These are phyloP conservation scores for Lepeophtheirus salmonis DNA, from an alignment of 1,140 invertebrate species.

Conservation along the genomic window DNA sequence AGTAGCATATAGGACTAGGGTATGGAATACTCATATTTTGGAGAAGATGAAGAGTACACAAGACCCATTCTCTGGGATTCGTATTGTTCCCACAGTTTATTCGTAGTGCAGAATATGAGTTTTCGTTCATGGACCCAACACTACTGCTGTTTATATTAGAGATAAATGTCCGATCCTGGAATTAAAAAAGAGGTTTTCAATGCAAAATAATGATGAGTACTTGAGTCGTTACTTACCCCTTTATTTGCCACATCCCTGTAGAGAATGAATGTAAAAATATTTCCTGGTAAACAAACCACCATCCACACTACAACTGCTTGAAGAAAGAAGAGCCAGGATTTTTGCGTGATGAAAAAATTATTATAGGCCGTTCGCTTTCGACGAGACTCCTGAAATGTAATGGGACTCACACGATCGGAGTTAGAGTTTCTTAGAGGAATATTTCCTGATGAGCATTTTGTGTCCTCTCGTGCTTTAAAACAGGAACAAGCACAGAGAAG, in stretches of 20 bases:
- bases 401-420: not conserved
- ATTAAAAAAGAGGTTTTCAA: not conserved
- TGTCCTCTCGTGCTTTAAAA: not conserved
- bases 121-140: not conserved
- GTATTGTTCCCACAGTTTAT: not conserved
- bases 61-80: not conserved
- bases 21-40: constrained; percentile 6
- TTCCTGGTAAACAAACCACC: constrained; percentile 5
- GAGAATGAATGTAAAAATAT: constrained; percentile 1
- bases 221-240: not conserved
- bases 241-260: constrained; percentile 1
- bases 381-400: not conserved
- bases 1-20: not conserved
- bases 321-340: constrained; percentile 4
- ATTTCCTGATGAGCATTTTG: not conserved
- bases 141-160: not conserved
- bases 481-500: too few species aligned
- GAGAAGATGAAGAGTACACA: not conserved
- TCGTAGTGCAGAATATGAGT: not conserved
- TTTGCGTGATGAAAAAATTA: not conserved
- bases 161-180: not conserved
- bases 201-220: not conserved
- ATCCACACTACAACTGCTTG: constrained; percentile 4
- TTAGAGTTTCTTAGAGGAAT: too few species aligned
- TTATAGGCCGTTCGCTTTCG: not conserved